Percentiles rank a stretch among this genome's conserved stretches.
Evolutionary conservation across 2,113 vertebrate species (phyloP).

Genomic region (Triplophysa rosa): DNA sequence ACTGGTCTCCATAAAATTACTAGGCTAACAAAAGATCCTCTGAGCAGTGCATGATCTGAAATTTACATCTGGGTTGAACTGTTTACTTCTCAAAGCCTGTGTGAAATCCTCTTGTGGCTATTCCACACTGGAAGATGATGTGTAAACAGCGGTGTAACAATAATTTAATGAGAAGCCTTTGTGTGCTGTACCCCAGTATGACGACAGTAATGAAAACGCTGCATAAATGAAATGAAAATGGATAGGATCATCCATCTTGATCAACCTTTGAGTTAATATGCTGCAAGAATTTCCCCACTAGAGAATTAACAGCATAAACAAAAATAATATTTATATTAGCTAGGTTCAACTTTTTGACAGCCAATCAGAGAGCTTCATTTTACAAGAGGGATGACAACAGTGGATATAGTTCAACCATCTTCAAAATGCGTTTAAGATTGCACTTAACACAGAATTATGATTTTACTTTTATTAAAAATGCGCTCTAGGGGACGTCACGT

Average conservation of each 20-base stretch:
- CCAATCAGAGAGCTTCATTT: slow-evolving; percentile 33
- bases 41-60: too few species aligned
- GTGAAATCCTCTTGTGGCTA: background rate
- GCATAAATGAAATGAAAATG: background rate
- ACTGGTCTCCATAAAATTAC: too few species aligned
- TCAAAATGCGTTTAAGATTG: background rate
- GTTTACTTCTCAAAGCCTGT: background rate
- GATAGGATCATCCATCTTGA: background rate
- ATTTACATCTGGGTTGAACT: background rate
- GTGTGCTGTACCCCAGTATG: background rate
- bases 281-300: background rate
- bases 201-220: background rate
- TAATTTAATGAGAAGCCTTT: background rate
- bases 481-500: too few species aligned
- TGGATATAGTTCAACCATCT: background rate
- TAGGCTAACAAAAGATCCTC: too few species aligned
- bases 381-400: slow-evolving; percentile 14
- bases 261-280: background rate
- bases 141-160: background rate
- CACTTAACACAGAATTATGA: too few species aligned
- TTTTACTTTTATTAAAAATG: too few species aligned
- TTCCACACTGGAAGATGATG: background rate
- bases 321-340: slow-evolving; percentile 26
- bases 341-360: background rate
- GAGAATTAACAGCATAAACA: background rate